Conservation (phyloP, 2,797 vertebrate species). For the Onychomys torridus region DNA sequence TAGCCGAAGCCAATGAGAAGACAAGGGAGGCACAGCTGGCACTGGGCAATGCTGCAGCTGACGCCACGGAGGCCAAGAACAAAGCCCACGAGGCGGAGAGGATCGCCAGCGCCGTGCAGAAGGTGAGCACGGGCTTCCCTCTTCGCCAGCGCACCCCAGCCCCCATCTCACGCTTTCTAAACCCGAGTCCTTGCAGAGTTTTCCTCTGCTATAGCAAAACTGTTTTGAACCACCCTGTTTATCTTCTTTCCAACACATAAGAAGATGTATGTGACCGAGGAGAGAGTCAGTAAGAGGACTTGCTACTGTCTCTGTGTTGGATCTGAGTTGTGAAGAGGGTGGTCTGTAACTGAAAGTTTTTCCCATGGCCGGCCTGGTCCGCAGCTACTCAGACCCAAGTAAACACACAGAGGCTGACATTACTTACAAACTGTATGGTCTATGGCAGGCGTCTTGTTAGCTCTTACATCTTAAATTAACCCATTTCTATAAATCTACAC, state of each 20-base stretch:
- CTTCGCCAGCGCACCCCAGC: too few species aligned
- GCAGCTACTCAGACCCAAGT: too few species aligned
- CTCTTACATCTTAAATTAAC: too few species aligned
- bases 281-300: not conserved
- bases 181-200: not conserved
- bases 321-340: not conserved
- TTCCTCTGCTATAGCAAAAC: not conserved
- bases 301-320: not conserved
- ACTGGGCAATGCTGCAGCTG: conserved; percentile 92
- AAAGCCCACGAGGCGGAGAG: conserved; percentile 94
- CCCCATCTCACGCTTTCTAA: not conserved
- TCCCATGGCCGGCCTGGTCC: too few species aligned
- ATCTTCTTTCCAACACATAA: not conserved
- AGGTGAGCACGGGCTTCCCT: conserved; percentile 87
- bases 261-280: not conserved
- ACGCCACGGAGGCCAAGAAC: conserved; percentile 94
- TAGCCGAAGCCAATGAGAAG: conserved; percentile 94
- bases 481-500: too few species aligned
- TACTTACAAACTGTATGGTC: too few species aligned
- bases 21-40: conserved; percentile 92
- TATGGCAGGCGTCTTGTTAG: too few species aligned
- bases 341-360: too few species aligned
- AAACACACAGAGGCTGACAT: too few species aligned
- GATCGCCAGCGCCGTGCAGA: conserved; percentile 93
- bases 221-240: not conserved